Evolutionary conservation across 1,140 invertebrate species (phyloP), one percentile per base, ranked within the genome.

Genomic region (Drosophila paulistorum): DNA sequence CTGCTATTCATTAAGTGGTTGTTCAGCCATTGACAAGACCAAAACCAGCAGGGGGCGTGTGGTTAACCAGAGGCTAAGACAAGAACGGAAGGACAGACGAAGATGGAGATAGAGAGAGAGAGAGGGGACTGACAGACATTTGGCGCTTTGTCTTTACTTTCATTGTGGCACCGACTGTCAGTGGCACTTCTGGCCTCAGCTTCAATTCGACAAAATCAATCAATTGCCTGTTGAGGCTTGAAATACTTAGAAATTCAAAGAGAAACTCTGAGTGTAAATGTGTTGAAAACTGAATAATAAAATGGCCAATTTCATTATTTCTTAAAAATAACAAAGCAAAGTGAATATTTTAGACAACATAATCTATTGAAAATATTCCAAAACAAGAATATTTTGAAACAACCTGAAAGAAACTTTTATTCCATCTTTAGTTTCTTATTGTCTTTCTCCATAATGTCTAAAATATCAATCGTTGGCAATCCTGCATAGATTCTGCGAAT

Each of bases 61-160:
- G 45, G 45, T 51, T 51, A 48, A 48, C 13, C 23, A 26, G 23
- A 63, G 66, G 59, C 45, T 66, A 57, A 39, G 59, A 65, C 51
- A 35, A 9, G 9, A 7, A 35, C 17, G 5, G 17, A 2, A 6
- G 7, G 33, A 11, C 42, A 26, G 58, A 48, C 10, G 6, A 4
- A 26, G 23, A 26, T 3, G 35, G 35, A 39, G n/a, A 45, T 2
- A 2, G 20, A 1, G 13, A 6, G 7, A 6, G 13, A 54, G 79
- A 87, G 76, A 87, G 79, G 72, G 79, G 73, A 6, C 30, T 30
- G 30, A 7, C 30, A 30, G 30, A 77, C 73, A 68, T 63, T 80
- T 89, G 58, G 79, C 79, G 84, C 83, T 83, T 87, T 87, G 84
- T 87, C 83, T 87, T 77, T 87, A 72, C 72, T 66, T 71, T 71